Percentiles rank a stretch among this genome's conserved stretches.
These are phyloP conservation scores for Solea solea DNA, from an alignment of 2,113 vertebrate genomes.

Conservation along the genomic window DNA sequence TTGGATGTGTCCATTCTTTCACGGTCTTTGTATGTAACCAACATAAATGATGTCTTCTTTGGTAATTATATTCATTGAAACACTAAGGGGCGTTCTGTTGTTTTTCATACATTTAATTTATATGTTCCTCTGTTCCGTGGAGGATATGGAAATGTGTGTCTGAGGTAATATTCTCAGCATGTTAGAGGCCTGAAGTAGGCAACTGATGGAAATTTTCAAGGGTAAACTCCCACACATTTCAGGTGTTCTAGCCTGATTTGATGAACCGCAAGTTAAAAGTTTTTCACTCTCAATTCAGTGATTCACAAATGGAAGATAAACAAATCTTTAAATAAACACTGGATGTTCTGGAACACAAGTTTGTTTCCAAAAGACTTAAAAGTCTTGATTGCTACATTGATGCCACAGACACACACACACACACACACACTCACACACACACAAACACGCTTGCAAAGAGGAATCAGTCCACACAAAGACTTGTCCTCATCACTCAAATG, in stretches of 20 bases:
- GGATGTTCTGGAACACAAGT: conserved; percentile 43
- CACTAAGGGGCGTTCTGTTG: conserved; percentile 46
- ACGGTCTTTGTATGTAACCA: conserved; percentile 41
- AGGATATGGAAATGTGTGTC: conserved; percentile 57
- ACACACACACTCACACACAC: conserved; percentile 1
- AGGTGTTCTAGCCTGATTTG: conserved; percentile 2
- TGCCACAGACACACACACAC: conserved; percentile 1
- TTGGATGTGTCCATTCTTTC: conserved; percentile 13
- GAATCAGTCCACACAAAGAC: conserved; percentile 34
- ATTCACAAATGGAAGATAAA: conserved; percentile 64
- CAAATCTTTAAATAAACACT: conserved; percentile 60
- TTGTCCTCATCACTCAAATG: conserved; percentile 54
- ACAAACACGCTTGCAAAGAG: background rate
- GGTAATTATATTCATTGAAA: conserved; percentile 74
- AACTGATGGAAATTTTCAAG: conserved; percentile 33
- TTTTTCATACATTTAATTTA: conserved; percentile 56
- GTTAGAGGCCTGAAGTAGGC: conserved; percentile 48
- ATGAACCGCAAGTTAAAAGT: conserved; percentile 11
- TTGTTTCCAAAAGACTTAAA: conserved; percentile 50
- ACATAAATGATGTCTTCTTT: conserved; percentile 34
- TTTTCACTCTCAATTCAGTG: conserved; percentile 51
- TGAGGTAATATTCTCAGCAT: conserved; percentile 40
- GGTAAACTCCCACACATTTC: conserved; percentile 15
- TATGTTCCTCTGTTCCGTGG: conserved; percentile 40
- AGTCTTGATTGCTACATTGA: conserved; percentile 32